Base-by-base conservation (phyloP, 1,140 invertebrate genomes). In the Drosophila busckii region DNA sequence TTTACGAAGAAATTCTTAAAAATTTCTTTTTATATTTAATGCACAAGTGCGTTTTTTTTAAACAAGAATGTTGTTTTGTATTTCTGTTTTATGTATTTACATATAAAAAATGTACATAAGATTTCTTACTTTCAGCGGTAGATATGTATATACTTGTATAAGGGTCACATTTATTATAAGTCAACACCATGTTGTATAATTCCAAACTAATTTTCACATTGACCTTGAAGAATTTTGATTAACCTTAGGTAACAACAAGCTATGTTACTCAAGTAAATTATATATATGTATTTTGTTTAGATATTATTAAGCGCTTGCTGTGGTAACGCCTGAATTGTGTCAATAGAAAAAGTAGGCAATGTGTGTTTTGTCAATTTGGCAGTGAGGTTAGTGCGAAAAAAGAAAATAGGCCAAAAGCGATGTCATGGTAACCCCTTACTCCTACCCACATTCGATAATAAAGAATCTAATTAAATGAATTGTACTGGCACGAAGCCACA, bases 391-490 rank as follows among this genome's bases (percentile, higher is more conserved):
- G 58, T 15, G n/a, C n/a, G n/a, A n/a, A 61, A 53, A 45, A 25
- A 20, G 34, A 35, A 68, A 58, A 78, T 71, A 67, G 71, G 70
- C 61, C 66, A 61, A 22, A 25, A 44, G n/a, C 10, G 60, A 37
- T 56, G 49, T n/a, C 58, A 68, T 65, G 50, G 52, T 46, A 73
- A 75, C 58, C 35, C 35, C 32, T 58, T 17, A 5, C 31, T 49
- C 22, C 29, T 5, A 9, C 19, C 13, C 41, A 26, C 10, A 26
- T 48, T 42, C 31, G 12, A 2, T 46, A 25, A 80, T 80, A 80
- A 82, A 82, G 75, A 80, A 80, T 73, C 64, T 59, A 82, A 73
- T 80, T 82, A 80, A 80, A 82, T 61, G 68, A 80, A 80, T 61
- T 80, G 54, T 41, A 20, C 73, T 82, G 73, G 73, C 73, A 67